Percentiles rank a stretch among this genome's conserved stretches.
These are phyloP conservation scores for Nectonema munidae DNA, from an alignment of 2,888 invertebrate genomes.

Conservation along the genomic window DNA sequence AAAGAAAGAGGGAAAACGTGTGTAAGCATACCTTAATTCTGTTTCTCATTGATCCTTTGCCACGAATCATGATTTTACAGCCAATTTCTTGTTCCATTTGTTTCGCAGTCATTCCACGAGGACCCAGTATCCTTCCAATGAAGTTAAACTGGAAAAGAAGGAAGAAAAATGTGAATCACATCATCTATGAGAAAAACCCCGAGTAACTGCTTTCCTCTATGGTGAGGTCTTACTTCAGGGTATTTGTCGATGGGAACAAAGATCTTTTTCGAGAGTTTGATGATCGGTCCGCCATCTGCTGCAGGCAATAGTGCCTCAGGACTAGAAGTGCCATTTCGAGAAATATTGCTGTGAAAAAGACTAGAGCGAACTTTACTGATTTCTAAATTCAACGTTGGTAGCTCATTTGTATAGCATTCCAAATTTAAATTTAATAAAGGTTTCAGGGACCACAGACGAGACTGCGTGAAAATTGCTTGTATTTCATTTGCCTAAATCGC, in stretches of 20 bases:
- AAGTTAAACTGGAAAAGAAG: conserved; percentile 77
- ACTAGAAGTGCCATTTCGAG: conserved; percentile 33
- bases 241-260: conserved; percentile 98
- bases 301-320: conserved; percentile 51
- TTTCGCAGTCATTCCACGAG: conserved; percentile 97
- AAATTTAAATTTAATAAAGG: no score
- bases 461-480: no score
- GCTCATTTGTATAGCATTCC: neutral
- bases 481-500: no score
- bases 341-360: conserved; percentile 91
- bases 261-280: conserved; percentile 85
- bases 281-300: conserved; percentile 55
- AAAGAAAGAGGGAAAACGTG: no score
- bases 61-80: conserved; percentile 99
- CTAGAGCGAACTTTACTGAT: conserved; percentile 85
- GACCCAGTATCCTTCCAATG: conserved; percentile 93
- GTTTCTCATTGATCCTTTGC: conserved; percentile 94
- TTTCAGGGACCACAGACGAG: no score
- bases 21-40: conserved; percentile 62
- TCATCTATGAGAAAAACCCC: conserved; percentile 13
- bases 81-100: conserved; percentile 98
- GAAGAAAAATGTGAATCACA: conserved; percentile 21
- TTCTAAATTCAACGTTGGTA: conserved; percentile 35
- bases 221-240: conserved; percentile 62
- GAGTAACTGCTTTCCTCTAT: neutral